These are phyloP conservation scores for Haemorhous mexicanus DNA, from an alignment of 2,113 vertebrate species.

Conservation along the genomic window DNA sequence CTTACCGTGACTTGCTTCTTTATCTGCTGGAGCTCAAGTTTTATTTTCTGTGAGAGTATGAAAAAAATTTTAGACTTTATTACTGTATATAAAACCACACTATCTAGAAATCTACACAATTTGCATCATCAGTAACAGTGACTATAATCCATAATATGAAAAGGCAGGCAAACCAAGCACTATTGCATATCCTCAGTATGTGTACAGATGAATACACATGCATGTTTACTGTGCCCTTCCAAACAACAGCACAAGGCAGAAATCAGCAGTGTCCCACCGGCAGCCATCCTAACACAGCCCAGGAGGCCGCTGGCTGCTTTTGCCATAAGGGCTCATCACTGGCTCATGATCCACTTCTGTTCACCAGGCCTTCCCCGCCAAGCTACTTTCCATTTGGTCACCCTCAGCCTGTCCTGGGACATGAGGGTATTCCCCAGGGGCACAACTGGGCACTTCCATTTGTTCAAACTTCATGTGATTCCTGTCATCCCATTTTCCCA, in stretches of 20 bases:
- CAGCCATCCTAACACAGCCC: background rate
- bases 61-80: background rate
- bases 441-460: background rate
- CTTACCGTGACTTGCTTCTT: slow-evolving; percentile 88
- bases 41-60: slow-evolving; percentile 84
- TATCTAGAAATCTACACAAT: background rate
- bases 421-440: background rate
- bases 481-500: background rate
- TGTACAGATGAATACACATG: fast-evolving
- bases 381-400: background rate
- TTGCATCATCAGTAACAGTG: background rate
- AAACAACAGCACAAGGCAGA: background rate
- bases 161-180: background rate
- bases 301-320: background rate
- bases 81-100: background rate
- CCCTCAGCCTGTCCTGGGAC: background rate
- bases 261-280: background rate
- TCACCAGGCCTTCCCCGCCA: background rate
- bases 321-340: background rate
- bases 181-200: background rate
- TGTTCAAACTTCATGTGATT: background rate
- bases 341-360: background rate
- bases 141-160: background rate
- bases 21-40: slow-evolving; percentile 85
- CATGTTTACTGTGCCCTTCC: background rate